Base-by-base conservation (phyloP, 2,797 vertebrate genomes). In the Bufotes viridis region DNA sequence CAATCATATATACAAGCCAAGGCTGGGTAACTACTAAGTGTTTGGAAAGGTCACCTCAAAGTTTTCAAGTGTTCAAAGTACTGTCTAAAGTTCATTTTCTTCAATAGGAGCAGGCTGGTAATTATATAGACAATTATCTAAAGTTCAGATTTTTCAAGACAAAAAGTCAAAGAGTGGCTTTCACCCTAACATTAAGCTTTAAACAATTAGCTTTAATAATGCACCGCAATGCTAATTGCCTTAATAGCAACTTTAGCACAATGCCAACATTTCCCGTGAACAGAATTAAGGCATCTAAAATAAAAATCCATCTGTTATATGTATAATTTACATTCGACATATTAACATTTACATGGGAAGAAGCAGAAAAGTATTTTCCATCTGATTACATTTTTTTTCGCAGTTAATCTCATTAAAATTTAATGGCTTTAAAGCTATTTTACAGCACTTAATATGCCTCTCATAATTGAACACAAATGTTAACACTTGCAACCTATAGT, bases 51-150 rank as follows among this genome's bases (percentile, higher is more conserved):
- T 94, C 91, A 93, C 80, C 91, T 74, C 83, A 93, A 93, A 90
- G 86, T 92, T 94, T 93, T 90, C 90, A 80, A 92, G 91, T 90
- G 58, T 86, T 92, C 92, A 93, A 93, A 91, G 87, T 92, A 92
- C 93, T 94, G 93, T 90, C 88, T 93, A 92, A 94, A 94, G 92
- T 94, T 94, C 90, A 92, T 89, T 85, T 90, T 93, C 91, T 91
- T 87, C 87, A 82, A 92, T 91, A 91, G 85, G 86, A 91, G 92
- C 82, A 92, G 86, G 85, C 70, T 89, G 89, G 89, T 93, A 93
- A 92, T 90, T 90, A 91, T 86, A 60, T 84, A 89, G 65, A 90
- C 92, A 91, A 91, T 93, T 93, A 93, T 90, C 88, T 91, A 92
- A 93, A 92, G 92, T 93, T 94, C 93, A 92, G 83, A 84, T 89